Evolutionary conservation across 1,140 invertebrate species (phyloP).

Genomic region (Leucophenga varia): DNA sequence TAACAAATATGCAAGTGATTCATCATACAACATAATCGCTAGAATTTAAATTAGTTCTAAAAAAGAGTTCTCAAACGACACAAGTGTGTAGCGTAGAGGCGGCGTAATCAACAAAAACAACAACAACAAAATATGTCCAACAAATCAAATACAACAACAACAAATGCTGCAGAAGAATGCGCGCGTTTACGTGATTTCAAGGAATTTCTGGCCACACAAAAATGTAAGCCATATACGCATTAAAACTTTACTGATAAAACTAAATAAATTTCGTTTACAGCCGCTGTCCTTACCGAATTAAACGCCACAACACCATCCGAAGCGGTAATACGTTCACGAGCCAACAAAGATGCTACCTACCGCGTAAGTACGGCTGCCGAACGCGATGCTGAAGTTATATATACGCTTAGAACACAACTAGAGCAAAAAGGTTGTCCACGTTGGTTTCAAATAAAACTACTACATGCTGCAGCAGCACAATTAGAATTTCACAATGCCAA

Average conservation of each 20-base stretch:
- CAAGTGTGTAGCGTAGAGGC: too few relatives aligned
- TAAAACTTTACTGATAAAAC: too few relatives aligned
- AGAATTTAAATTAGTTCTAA: too few relatives aligned
- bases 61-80: too few relatives aligned
- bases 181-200: constrained; percentile 34
- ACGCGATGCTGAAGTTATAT: constrained; percentile 31
- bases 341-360: too few relatives aligned
- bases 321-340: too few relatives aligned
- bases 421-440: constrained; percentile 23
- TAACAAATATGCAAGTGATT: too few relatives aligned
- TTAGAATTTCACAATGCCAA: constrained; percentile 32
- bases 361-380: constrained; percentile 11
- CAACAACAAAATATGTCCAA: constrained; percentile 27
- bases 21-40: too few relatives aligned
- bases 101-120: constrained; percentile 10
- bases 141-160: constrained; percentile 14
- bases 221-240: too few relatives aligned
- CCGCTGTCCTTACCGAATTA: too few relatives aligned
- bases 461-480: constrained; percentile 21
- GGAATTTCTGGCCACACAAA: constrained; percentile 18
- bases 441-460: constrained; percentile 32
- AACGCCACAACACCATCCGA: too few relatives aligned
- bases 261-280: constrained; percentile 8
- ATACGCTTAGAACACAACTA: constrained; percentile 37
- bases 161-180: constrained; percentile 31